A percentile compares a stretch with the other conserved stretches of the same genome.
Evolutionary conservation across 2,888 invertebrate species (phyloP).

Genomic region (Entomobrya multifasciata): DNA sequence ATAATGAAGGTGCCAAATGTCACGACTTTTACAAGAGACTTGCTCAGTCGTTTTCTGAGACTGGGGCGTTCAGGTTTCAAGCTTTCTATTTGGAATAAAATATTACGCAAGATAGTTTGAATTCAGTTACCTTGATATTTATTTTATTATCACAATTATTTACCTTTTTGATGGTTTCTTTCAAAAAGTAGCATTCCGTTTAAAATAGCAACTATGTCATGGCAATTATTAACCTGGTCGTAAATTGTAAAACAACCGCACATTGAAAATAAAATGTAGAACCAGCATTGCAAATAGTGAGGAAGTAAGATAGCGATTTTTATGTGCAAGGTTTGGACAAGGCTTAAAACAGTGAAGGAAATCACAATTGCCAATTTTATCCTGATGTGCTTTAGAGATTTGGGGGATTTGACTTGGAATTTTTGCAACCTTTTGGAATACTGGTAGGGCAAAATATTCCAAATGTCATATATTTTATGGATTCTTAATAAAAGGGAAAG

Average conservation of each 20-base stretch:
- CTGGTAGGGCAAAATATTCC: too few species aligned
- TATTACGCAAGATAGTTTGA: too few species aligned
- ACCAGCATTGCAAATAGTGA: neutral
- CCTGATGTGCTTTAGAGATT: neutral
- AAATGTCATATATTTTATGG: too few species aligned
- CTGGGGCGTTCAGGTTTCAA: neutral
- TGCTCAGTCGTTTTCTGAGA: neutral
- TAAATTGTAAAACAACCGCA: slow-evolving; percentile 6
- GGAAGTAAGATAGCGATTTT: neutral
- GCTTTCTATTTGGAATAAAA: neutral
- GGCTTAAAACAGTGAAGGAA: neutral
- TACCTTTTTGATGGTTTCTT: too few species aligned
- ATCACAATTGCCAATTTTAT: neutral
- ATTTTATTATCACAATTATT: too few species aligned
- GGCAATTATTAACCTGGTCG: neutral
- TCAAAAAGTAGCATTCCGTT: neutral
- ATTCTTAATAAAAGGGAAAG: too few species aligned
- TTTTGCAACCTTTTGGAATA: neutral
- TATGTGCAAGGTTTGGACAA: neutral
- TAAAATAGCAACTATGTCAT: neutral
- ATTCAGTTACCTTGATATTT: neutral
- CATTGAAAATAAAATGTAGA: neutral
- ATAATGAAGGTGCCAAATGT: neutral
- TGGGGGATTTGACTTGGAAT: neutral
- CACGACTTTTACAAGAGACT: neutral